Evolutionary conservation across 2,888 invertebrate species (phyloP).

Genomic region (Lamellibrachia satsuma): DNA sequence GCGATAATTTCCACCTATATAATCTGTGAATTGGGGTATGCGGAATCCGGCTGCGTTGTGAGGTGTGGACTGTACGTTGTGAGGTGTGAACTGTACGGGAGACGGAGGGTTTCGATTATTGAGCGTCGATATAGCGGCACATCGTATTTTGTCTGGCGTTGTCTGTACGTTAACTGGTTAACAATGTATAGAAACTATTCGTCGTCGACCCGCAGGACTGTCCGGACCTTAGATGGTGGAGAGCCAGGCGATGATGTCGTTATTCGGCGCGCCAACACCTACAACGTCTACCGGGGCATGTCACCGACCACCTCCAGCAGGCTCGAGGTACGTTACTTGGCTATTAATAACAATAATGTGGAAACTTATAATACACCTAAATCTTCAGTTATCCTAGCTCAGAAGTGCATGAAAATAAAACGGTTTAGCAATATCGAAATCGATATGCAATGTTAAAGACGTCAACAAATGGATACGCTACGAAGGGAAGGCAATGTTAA

Average conservation of each 20-base stretch:
- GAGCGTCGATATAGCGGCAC: background rate
- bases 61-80: background rate
- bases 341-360: background rate
- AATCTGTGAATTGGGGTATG: background rate
- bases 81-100: background rate
- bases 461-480: no score
- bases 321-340: conserved; percentile 54
- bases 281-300: conserved; percentile 65
- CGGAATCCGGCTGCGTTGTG: background rate
- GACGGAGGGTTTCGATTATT: background rate
- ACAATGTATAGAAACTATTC: conserved; percentile 1
- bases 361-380: no score
- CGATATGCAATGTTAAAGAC: no score
- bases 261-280: conserved; percentile 43
- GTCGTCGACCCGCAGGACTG: conserved; percentile 17
- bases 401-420: no score
- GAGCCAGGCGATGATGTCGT: background rate
- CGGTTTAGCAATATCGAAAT: no score
- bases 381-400: no score
- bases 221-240: background rate
- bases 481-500: no score
- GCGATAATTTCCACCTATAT: background rate
- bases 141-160: background rate
- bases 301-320: conserved; percentile 63
- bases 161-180: background rate